These are phyloP conservation scores for Salvelinus alpinus DNA, from an alignment of 2,113 vertebrate species.

Conservation along the genomic window DNA sequence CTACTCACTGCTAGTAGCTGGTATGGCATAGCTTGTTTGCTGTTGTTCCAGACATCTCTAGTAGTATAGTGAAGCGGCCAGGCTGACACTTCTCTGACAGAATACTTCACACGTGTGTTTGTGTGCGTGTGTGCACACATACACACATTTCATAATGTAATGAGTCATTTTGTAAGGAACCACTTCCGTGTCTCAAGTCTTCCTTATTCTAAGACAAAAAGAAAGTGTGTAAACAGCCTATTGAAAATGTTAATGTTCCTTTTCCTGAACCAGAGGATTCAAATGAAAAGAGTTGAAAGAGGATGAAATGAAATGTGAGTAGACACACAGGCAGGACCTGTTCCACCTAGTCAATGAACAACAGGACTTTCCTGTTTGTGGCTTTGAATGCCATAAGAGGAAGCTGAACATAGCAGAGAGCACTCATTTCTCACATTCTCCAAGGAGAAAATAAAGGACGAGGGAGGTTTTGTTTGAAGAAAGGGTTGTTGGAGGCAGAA, in stretches of 20 bases:
- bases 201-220: too few species aligned
- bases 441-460: neutral
- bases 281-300: neutral
- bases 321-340: conserved; percentile 27
- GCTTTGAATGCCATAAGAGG: neutral
- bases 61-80: neutral
- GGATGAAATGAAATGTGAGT: conserved; percentile 1
- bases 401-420: neutral
- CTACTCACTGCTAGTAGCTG: too few species aligned
- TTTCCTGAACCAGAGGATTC: neutral
- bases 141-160: too few species aligned
- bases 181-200: neutral
- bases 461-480: neutral
- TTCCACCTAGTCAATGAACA: conserved; percentile 24
- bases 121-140: neutral
- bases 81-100: neutral
- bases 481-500: too few species aligned
- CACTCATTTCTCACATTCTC: neutral
- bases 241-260: too few species aligned
- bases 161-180: neutral
- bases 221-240: too few species aligned
- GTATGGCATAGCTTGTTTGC: too few species aligned
- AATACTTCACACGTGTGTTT: neutral
- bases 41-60: neutral
- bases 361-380: conserved; percentile 47